These are phyloP conservation scores for Sphaerodactylus townsendi DNA, from an alignment of 2,113 vertebrate species.

Conservation along the genomic window DNA sequence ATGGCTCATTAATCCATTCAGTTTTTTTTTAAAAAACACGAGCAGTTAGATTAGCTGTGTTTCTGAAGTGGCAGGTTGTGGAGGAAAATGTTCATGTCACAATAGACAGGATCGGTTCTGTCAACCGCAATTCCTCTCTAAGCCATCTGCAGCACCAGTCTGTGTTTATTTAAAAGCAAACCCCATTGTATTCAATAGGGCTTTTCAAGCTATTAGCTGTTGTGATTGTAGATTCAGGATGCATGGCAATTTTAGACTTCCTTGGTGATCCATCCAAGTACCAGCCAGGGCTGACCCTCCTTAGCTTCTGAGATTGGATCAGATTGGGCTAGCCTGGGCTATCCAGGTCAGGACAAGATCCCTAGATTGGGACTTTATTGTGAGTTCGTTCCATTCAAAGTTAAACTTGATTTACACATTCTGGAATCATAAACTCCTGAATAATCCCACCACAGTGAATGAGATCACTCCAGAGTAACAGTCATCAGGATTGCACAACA, in stretches of 20 bases:
- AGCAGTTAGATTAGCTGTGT: not conserved
- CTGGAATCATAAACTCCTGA: not conserved
- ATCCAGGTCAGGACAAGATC: too few species aligned
- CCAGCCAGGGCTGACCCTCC: too few species aligned
- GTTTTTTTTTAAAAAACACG: not conserved
- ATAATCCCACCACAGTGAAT: not conserved
- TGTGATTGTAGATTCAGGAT: not conserved
- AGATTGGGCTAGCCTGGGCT: too few species aligned
- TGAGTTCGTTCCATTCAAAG: not conserved
- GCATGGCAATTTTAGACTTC: too few species aligned
- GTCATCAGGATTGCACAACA: not conserved
- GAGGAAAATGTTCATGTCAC: constrained; percentile 1
- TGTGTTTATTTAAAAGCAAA: not conserved
- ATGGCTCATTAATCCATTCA: not conserved
- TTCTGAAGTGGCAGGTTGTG: not conserved
- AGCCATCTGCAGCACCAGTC: not conserved
- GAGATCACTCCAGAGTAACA: not conserved
- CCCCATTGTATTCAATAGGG: not conserved
- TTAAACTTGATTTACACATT: not conserved
- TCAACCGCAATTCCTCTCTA: not conserved
- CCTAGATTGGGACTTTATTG: not conserved
- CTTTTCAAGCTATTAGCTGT: not conserved
- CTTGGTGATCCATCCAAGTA: too few species aligned
- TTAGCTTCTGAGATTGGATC: too few species aligned
- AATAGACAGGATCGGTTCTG: not conserved